Conservation (phyloP, 2,888 invertebrate species). For the Perizoma flavofasciatum region DNA sequence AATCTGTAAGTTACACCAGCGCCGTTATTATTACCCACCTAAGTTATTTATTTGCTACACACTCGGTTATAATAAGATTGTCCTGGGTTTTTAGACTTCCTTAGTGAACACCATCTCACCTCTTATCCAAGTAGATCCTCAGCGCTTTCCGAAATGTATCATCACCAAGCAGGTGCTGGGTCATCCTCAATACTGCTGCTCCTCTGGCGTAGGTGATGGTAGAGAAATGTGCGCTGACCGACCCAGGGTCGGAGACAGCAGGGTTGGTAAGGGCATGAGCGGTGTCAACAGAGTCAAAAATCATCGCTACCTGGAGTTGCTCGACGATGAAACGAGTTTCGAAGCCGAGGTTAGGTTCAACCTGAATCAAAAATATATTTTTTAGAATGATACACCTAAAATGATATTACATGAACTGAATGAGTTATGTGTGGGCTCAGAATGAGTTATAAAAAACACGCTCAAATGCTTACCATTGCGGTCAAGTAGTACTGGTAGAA, state of each 20-base stretch:
- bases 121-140: slow-evolving; percentile 74
- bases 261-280: slow-evolving; percentile 85
- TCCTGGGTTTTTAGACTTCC: too few species aligned
- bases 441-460: too few species aligned
- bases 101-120: slow-evolving; percentile 59
- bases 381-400: too few species aligned
- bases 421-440: too few species aligned
- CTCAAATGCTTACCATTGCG: slow-evolving; percentile 60
- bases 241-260: slow-evolving; percentile 79
- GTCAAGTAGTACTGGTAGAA: slow-evolving; percentile 88
- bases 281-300: slow-evolving; percentile 79
- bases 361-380: slow-evolving; percentile 45
- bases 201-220: slow-evolving; percentile 88
- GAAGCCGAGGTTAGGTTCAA: slow-evolving; percentile 63
- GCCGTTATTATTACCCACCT: too few species aligned
- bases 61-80: too few species aligned
- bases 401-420: too few species aligned
- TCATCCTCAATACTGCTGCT: slow-evolving; percentile 86
- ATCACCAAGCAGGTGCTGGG: slow-evolving; percentile 84
- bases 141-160: slow-evolving; percentile 80
- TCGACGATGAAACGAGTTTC: slow-evolving; percentile 85
- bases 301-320: slow-evolving; percentile 86
- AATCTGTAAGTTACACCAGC: too few species aligned
- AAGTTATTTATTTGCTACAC: too few species aligned
- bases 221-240: slow-evolving; percentile 86